Percentiles rank a stretch among this genome's conserved stretches.
Evolutionary conservation across 2,113 vertebrate genomes (phyloP).

Genomic region (Lophotis ruficrista): DNA sequence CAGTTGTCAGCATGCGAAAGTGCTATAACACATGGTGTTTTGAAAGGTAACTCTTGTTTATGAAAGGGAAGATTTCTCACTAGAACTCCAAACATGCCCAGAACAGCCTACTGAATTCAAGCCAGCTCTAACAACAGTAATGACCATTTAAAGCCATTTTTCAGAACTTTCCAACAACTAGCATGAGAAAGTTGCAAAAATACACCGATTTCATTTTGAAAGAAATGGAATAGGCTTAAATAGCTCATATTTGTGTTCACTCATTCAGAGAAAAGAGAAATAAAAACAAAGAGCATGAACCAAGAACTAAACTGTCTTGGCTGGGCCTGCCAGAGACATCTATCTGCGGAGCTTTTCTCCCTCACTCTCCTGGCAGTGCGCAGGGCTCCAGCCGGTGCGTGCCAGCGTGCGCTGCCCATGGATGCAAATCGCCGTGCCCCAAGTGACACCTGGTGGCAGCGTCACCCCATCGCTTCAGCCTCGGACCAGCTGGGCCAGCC

Average conservation of each 20-base stretch:
- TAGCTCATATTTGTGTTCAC: neutral
- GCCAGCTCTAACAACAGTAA: neutral
- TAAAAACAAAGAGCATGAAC: neutral
- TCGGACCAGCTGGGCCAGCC: neutral
- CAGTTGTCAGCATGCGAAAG: neutral
- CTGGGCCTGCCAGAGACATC: neutral
- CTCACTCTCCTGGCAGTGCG: fast-evolving
- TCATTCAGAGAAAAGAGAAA: neutral
- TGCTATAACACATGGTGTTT: neutral
- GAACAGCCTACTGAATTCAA: neutral
- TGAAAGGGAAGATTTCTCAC: neutral
- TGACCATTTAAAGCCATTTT: neutral
- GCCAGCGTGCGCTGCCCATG: fast-evolving
- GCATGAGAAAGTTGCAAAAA: neutral
- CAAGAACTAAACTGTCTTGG: neutral
- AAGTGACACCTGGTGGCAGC: slow-evolving; percentile 38
- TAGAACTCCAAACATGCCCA: neutral
- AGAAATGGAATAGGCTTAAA: neutral
- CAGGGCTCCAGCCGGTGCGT: too few relatives aligned
- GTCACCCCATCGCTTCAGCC: neutral
- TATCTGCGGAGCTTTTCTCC: neutral
- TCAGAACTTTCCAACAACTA: neutral
- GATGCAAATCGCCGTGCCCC: neutral
- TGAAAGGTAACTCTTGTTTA: neutral
- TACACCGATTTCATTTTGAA: neutral